phyloP scores from a whole-genome alignment of 2,113 vertebrate species.

The Lophura nycthemera region DNA sequence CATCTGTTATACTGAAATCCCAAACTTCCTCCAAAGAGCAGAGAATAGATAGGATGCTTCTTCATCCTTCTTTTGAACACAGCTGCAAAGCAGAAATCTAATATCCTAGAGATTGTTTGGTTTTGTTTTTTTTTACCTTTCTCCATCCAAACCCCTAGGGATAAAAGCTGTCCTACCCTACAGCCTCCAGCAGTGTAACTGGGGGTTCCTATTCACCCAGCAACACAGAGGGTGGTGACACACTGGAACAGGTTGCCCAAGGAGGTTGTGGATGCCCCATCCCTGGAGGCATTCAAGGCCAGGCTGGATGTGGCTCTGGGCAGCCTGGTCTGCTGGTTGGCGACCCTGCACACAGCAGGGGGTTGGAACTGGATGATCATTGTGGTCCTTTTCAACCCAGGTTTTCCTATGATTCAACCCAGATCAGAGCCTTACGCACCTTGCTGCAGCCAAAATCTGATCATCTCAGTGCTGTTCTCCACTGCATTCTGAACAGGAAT shows the following conservation, averaged over 20 bases:
- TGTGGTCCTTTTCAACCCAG: no score
- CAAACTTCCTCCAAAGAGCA: neutral
- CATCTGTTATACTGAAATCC: neutral
- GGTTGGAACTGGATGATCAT: no score
- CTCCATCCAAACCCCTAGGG: neutral
- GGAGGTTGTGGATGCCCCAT: no score
- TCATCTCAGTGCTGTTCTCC: rapidly evolving
- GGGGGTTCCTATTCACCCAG: neutral
- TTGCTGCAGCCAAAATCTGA: neutral
- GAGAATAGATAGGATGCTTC: rapidly evolving
- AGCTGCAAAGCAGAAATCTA: neutral
- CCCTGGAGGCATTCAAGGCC: no score
- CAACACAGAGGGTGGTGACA: no score
- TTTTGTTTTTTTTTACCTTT: no score
- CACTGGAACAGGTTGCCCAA: no score
- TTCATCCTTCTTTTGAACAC: neutral
- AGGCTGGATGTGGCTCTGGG: no score
- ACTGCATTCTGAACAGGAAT: neutral
- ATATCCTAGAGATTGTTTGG: neutral
- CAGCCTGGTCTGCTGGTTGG: no score
- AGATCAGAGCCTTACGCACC: neutral
- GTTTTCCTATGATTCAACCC: no score
- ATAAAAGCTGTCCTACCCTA: neutral
- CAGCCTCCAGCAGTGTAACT: neutral
- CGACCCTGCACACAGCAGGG: no score